Conservation (phyloP, 2,113 vertebrate genomes). For the Tretioscincus oriximinensis region DNA sequence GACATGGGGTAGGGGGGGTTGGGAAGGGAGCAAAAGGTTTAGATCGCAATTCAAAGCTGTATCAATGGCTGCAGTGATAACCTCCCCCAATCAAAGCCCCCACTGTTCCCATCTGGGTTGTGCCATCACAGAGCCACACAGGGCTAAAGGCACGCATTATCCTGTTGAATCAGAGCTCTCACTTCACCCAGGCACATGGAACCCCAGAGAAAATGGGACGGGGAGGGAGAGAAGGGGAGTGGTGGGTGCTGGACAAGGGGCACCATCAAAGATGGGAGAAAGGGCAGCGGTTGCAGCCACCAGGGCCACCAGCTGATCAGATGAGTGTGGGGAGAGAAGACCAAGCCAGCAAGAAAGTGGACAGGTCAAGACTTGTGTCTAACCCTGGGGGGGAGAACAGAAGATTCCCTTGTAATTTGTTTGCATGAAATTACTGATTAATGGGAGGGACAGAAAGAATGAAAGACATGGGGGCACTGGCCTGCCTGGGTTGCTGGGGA, state of each 20-base stretch:
- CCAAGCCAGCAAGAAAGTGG: not conserved
- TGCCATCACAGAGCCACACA: slow-evolving; percentile 2
- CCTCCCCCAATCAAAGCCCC: slow-evolving; percentile 13
- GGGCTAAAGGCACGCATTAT: slow-evolving; percentile 22
- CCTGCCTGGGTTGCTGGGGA: not conserved
- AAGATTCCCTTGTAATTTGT: slow-evolving; percentile 10
- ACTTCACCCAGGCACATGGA: not conserved
- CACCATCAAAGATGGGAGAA: not conserved
- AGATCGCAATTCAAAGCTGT: not conserved
- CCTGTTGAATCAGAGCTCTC: not conserved
- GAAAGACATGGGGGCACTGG: not conserved
- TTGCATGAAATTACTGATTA: slow-evolving; percentile 14
- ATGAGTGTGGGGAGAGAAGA: not conserved
- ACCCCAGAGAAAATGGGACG: slow-evolving; percentile 5
- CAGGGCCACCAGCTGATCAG: slow-evolving; percentile 8
- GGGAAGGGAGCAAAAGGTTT: not conserved
- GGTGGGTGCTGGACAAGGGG: not conserved
- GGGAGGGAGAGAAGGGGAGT: not conserved
- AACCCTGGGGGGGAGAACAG: slow-evolving; percentile 6
- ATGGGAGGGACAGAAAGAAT: not conserved
- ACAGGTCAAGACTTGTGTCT: slow-evolving; percentile 20
- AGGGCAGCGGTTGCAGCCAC: not conserved
- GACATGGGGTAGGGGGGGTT: not conserved
- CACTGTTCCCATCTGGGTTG: slow-evolving; percentile 16
- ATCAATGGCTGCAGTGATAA: slow-evolving; percentile 14